Evolutionary conservation across 2,888 invertebrate species (phyloP).

Genomic region (Bembecia ichneumoniformis): DNA sequence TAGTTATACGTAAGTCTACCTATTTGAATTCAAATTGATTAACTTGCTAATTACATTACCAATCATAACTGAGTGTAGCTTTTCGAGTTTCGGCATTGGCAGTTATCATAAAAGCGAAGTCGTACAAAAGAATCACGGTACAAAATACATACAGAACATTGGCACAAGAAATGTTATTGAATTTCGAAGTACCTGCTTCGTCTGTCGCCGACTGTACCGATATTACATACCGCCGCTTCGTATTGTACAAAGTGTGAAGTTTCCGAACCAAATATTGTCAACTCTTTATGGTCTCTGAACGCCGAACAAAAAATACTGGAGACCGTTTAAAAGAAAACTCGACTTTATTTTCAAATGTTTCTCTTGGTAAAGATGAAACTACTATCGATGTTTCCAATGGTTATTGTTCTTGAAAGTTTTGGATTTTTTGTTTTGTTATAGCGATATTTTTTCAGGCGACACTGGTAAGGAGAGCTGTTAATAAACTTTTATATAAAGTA

Average conservation of each 20-base stretch:
- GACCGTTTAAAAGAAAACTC: neutral
- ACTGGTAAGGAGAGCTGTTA: no score
- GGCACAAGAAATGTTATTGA: conserved; percentile 2
- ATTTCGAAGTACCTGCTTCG: conserved; percentile 1
- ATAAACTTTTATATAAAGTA: no score
- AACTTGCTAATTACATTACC: no score
- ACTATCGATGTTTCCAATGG: neutral
- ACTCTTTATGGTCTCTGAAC: neutral
- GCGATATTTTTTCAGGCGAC: neutral
- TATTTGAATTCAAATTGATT: no score
- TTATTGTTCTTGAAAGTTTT: neutral
- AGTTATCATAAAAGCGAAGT: no score
- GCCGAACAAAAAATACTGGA: neutral
- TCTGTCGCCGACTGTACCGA: neutral
- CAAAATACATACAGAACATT: neutral
- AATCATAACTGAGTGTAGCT: no score
- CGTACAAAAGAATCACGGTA: no score
- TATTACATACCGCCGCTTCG: neutral
- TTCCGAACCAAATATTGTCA: neutral
- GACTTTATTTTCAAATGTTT: neutral
- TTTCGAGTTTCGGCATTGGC: no score
- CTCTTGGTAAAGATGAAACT: neutral
- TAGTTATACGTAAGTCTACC: no score
- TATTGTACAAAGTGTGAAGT: neutral
- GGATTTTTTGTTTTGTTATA: neutral